Evolutionary conservation across 1,140 invertebrate genomes (phyloP).

Genomic region (Drosophila quadrilineata): DNA sequence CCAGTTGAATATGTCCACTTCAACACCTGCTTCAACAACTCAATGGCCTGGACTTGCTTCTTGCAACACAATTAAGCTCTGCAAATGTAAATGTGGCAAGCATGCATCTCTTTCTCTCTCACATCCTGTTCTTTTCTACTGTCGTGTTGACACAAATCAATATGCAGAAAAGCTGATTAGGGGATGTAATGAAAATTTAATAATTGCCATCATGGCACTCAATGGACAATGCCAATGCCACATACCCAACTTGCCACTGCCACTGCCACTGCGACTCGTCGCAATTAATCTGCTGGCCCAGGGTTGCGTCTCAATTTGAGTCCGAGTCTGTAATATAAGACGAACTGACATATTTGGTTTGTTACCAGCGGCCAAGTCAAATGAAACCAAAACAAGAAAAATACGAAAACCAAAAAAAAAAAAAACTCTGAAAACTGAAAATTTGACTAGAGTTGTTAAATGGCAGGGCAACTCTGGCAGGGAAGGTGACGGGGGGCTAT

Average conservation of each 20-base stretch:
- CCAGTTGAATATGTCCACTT: constrained; percentile 26
- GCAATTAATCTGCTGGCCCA: constrained; percentile 55
- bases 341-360: constrained; percentile 20
- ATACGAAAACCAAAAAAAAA: constrained; percentile 9
- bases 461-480: too few relatives aligned
- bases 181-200: constrained; percentile 81
- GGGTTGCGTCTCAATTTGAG: too few relatives aligned
- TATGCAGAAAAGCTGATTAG: constrained; percentile 75
- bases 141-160: constrained; percentile 66
- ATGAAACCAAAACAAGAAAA: constrained; percentile 29
- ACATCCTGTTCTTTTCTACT: too few relatives aligned
- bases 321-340: constrained; percentile 38
- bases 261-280: background rate
- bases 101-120: too few relatives aligned
- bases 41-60: too few relatives aligned
- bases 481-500: background rate
- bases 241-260: background rate
- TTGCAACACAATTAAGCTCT: background rate
- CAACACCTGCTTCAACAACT: constrained; percentile 56
- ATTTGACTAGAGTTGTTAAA: constrained; percentile 28
- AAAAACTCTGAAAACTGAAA: constrained; percentile 23
- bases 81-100: constrained; percentile 11
- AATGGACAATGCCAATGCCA: constrained; percentile 29
- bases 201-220: constrained; percentile 68
- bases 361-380: constrained; percentile 41